phyloP scores from a whole-genome alignment of 1,140 invertebrate species.

The Cardiocondyla obscurior region DNA sequence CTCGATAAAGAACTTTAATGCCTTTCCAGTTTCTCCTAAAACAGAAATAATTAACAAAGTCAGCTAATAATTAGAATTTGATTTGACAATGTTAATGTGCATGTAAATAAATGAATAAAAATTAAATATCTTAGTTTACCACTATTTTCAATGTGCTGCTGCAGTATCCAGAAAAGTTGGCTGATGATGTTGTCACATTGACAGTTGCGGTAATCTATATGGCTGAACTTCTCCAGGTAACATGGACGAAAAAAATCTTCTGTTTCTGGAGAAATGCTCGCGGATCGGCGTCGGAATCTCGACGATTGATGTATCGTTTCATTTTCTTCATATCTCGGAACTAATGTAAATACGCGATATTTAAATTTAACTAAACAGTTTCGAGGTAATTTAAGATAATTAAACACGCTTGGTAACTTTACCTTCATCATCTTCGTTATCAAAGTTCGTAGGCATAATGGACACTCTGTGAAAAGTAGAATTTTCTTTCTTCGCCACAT shows the following conservation, averaged over 20 bases:
- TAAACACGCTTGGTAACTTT: not conserved
- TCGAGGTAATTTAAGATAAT: no score
- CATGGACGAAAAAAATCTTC: not conserved
- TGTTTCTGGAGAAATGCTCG: not conserved
- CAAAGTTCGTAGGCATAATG: conserved; percentile 2
- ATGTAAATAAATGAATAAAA: not conserved
- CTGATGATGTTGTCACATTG: conserved; percentile 56
- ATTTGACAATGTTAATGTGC: not conserved
- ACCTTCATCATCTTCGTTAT: not conserved
- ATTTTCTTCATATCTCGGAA: not conserved
- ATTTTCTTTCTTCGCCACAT: not conserved
- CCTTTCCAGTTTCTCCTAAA: conserved; percentile 48
- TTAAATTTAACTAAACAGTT: not conserved
- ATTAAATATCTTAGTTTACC: conserved; percentile 41
- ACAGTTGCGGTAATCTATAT: conserved; percentile 71
- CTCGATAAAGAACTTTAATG: conserved; percentile 59
- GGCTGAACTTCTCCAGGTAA: conserved; percentile 44
- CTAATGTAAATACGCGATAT: not conserved
- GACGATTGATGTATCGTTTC: not conserved
- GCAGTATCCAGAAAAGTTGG: conserved; percentile 57
- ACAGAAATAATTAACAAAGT: not conserved
- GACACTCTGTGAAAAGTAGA: not conserved
- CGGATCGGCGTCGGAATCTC: not conserved
- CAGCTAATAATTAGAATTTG: not conserved
- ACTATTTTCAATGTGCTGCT: conserved; percentile 47